Percentiles rank a stretch among this genome's conserved stretches.
Evolutionary conservation across 1,140 invertebrate genomes (phyloP).

Genomic region (Drosophila burlai): DNA sequence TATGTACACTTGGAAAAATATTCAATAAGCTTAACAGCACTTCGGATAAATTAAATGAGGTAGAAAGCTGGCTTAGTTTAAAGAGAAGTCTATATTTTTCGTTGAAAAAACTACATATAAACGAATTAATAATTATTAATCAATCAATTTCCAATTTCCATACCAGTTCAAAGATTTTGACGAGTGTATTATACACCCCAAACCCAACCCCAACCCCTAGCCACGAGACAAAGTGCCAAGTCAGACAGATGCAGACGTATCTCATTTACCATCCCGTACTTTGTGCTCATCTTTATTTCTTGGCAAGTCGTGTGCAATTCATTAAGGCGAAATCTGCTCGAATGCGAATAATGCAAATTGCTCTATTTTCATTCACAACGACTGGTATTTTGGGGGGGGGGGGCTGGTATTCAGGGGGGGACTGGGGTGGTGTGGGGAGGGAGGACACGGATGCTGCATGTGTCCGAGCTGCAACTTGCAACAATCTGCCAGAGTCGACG

Average conservation of each 20-base stretch:
- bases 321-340: slow-evolving; percentile 72
- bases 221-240: slow-evolving; percentile 62
- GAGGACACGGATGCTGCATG: not conserved
- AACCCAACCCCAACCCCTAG: not conserved
- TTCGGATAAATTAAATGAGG: too few species aligned
- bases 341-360: slow-evolving; percentile 81
- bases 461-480: slow-evolving; percentile 36
- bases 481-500: slow-evolving; percentile 65
- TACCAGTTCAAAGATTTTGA: not conserved
- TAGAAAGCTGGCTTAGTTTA: too few species aligned
- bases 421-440: too few species aligned
- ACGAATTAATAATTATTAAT: not conserved
- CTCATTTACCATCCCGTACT: slow-evolving; percentile 25
- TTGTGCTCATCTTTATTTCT: slow-evolving; percentile 59
- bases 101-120: not conserved
- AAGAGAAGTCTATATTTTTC: too few species aligned
- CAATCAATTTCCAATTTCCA: not conserved
- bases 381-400: slow-evolving; percentile 24
- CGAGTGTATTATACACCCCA: slow-evolving; percentile 5
- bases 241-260: slow-evolving; percentile 55
- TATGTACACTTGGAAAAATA: not conserved
- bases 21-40: too few species aligned
- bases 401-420: not conserved
- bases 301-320: slow-evolving; percentile 79
- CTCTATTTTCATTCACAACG: slow-evolving; percentile 70